phyloP scores from a whole-genome alignment of 2,888 invertebrate genomes.

The Junonia oenone region DNA sequence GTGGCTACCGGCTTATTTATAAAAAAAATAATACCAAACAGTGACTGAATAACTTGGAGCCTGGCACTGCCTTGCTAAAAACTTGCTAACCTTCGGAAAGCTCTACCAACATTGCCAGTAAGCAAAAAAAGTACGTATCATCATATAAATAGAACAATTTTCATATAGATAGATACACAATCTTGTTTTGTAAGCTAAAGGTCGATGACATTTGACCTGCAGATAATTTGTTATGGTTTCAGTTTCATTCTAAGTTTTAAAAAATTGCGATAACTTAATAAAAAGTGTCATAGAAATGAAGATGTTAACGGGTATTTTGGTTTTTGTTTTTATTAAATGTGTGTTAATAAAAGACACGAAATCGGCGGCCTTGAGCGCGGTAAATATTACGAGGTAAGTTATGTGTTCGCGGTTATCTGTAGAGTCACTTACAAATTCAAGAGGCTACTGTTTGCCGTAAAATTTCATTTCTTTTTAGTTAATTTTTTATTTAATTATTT shows the following conservation, averaged over 20 bases:
- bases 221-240: no score
- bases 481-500: not conserved
- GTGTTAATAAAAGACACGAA: slow-evolving; percentile 20
- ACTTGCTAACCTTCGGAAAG: not conserved
- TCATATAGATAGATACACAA: not conserved
- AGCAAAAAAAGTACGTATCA: not conserved
- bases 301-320: no score
- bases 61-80: not conserved
- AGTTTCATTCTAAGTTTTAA: no score
- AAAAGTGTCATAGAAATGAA: no score
- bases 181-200: not conserved
- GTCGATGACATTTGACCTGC: slow-evolving; percentile 14
- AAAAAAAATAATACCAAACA: no score
- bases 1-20: not conserved
- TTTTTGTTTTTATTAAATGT: slow-evolving; percentile 28
- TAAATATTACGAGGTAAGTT: slow-evolving; percentile 30
- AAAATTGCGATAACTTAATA: no score
- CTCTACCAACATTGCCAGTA: not conserved
- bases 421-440: not conserved
- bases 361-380: slow-evolving; percentile 41
- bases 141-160: not conserved
- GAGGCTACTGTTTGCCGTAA: not conserved
- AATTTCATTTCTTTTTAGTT: not conserved
- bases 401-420: slow-evolving; percentile 27
- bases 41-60: not conserved